Evolutionary conservation across 2,888 invertebrate genomes (phyloP), one percentile per base, ranked within the genome.

Genomic region (Clunio marinus): DNA sequence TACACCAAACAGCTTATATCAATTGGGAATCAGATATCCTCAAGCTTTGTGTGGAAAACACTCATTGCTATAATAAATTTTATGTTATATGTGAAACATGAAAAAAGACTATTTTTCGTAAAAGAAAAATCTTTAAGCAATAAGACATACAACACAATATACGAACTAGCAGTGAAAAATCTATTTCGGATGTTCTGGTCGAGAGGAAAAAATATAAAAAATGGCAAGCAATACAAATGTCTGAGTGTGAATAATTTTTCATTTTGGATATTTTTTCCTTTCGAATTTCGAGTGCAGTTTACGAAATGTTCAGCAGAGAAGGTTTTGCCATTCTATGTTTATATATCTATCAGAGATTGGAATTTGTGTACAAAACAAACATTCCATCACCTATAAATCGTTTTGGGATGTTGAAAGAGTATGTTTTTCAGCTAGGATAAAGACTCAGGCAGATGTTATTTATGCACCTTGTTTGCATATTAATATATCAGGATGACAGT

Each of bases 191-290:
- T 51, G 22, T 51, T 51, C 22, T 57, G 57, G 27, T 24, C 57
- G 20, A 8, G 25, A 25, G 46, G 20, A 20, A 46, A 22, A 20
- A 20, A 46, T 46, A 57, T 32, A 45, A 45, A 15, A 4, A 59
- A 35, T 59, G 59, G 22, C 59, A 2, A 28, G 27, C 25, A 58
- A 58, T 51, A 27, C 27, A 58, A 28, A 58, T 58, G 58, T 59
- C 35, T 59, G 59, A 59, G 59, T 59, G 59, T 35, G 59, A 59
- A 59, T 35, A 35, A 59, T 59, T 59, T 59, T 59, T 59, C 59
- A 59, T 59, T 59, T 32, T 45, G 45, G 45, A 45, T 13, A 45
- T 7, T 45, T 45, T 45, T 45, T 32, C 35, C 35, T 32, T 32
- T 32, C 35, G 7, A 13, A 5, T 32, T 32, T 32, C 13, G 5